Evolutionary conservation across 2,888 invertebrate genomes (phyloP).

Genomic region (Sabellastarte sp.): DNA sequence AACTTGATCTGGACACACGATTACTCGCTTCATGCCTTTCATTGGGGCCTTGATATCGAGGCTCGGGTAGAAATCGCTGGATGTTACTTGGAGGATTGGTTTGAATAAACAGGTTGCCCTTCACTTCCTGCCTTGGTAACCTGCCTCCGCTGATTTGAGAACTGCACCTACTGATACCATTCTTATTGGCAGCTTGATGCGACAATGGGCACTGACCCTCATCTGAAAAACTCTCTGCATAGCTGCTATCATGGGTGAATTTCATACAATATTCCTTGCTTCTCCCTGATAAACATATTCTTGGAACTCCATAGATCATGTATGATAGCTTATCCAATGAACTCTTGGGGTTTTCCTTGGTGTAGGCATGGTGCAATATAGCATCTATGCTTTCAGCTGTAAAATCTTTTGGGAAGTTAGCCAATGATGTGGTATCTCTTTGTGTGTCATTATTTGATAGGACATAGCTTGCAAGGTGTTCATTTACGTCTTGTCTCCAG

Average conservation of each 20-base stretch:
- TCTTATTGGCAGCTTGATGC: background rate
- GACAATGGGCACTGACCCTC: no score
- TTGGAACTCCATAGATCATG: conserved; percentile 2
- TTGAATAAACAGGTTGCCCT: background rate
- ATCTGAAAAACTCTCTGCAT: background rate
- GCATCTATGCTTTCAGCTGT: background rate
- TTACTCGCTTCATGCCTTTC: background rate
- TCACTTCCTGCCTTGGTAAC: background rate
- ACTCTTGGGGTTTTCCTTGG: background rate
- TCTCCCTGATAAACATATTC: background rate
- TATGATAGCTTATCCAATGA: conserved; percentile 4
- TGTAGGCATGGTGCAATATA: background rate
- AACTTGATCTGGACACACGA: no score
- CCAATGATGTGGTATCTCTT: background rate
- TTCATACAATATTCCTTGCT: background rate
- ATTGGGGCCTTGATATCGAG: background rate
- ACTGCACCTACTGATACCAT: no score
- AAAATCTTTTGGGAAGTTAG: background rate
- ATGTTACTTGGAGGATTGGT: background rate
- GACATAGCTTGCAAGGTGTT: background rate
- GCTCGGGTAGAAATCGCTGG: background rate
- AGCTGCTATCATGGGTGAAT: background rate
- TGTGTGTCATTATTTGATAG: background rate
- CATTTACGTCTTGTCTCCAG: background rate
- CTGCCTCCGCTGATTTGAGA: no score